phyloP scores from a whole-genome alignment of 2,113 vertebrate genomes.

The Centropus unirufus region DNA sequence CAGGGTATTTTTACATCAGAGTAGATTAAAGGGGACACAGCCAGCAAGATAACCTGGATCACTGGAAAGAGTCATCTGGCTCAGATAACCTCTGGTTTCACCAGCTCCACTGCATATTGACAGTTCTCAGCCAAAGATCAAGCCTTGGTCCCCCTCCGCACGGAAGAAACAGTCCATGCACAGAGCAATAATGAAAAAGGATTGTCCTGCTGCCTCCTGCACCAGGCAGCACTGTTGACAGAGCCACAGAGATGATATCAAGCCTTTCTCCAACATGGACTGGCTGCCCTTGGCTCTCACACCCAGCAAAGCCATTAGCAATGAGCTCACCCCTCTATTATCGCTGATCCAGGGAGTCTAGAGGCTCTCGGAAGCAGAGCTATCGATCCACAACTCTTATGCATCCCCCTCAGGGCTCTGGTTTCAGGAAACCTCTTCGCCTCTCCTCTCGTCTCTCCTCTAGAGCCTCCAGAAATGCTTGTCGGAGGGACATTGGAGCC shows the following conservation, averaged over 20 bases:
- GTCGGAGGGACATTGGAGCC: neutral
- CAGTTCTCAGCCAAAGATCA: neutral
- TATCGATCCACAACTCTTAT: conserved; percentile 46
- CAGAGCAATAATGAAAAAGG: neutral
- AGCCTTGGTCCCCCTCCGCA: neutral
- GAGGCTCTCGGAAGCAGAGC: neutral
- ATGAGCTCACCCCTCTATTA: conserved; percentile 60
- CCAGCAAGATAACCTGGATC: neutral
- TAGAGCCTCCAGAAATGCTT: neutral
- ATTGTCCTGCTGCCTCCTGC: neutral
- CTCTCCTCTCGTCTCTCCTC: neutral
- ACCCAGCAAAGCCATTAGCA: conserved; percentile 10
- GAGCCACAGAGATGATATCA: neutral
- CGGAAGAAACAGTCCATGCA: neutral
- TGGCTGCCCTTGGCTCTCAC: conserved; percentile 46
- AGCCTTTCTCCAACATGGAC: neutral
- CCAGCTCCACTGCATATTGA: neutral
- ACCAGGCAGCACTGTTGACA: neutral
- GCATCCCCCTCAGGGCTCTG: neutral
- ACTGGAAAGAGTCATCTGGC: neutral
- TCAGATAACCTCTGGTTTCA: neutral
- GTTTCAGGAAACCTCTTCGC: conserved; percentile 64
- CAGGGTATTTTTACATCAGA: neutral
- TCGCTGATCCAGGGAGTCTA: conserved; percentile 26
- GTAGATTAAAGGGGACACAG: neutral